These are phyloP conservation scores for Dyspetes luteomarginatus DNA, from an alignment of 2,888 invertebrate species.

Conservation along the genomic window DNA sequence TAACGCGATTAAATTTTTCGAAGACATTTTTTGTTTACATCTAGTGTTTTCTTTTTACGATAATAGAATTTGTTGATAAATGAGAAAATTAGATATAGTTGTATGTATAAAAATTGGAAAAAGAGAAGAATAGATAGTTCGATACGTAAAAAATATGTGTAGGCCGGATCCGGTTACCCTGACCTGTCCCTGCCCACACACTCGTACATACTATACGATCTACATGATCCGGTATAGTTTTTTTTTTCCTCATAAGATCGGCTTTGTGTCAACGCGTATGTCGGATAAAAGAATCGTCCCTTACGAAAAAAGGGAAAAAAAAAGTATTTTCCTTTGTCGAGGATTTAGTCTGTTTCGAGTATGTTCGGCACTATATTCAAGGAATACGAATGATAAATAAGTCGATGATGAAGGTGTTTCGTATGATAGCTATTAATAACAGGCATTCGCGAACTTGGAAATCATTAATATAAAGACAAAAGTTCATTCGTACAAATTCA, in stretches of 20 bases:
- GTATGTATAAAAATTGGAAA: not conserved
- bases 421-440: slow-evolving; percentile 5
- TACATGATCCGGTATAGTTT: slow-evolving; percentile 7
- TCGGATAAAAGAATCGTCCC: not conserved
- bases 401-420: slow-evolving; percentile 28
- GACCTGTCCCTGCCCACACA: slow-evolving; percentile 57
- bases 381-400: slow-evolving; percentile 43
- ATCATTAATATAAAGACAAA: slow-evolving; percentile 4
- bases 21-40: not conserved
- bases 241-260: slow-evolving; percentile 4
- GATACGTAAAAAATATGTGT: slow-evolving; percentile 28
- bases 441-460: slow-evolving; percentile 8
- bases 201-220: slow-evolving; percentile 23
- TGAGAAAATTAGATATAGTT: not conserved
- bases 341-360: not conserved
- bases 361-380: slow-evolving; percentile 8
- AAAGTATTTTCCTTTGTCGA: slow-evolving; percentile 5
- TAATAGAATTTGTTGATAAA: not conserved
- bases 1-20: not conserved
- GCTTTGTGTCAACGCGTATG: slow-evolving; percentile 10
- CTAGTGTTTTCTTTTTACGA: not conserved
- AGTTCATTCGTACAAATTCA: slow-evolving; percentile 27
- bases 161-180: slow-evolving; percentile 59
- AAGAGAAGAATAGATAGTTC: not conserved
- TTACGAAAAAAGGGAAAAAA: not conserved